Conservation (phyloP, 2,797 vertebrate species). For the Pipistrellus pygmaeus region DNA sequence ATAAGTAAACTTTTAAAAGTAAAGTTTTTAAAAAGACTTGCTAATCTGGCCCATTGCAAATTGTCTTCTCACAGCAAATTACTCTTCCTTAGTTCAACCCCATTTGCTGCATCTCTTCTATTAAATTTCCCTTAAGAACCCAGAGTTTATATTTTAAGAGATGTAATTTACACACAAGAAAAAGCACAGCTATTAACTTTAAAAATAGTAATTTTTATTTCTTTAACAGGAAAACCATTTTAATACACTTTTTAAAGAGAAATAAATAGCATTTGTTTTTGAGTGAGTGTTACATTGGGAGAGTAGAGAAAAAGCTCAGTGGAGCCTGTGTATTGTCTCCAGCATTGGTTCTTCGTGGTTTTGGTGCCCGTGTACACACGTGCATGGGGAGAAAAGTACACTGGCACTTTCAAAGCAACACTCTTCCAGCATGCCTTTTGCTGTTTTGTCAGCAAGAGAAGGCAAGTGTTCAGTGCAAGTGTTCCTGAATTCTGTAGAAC, state of each 20-base stretch:
- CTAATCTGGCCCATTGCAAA: not conserved
- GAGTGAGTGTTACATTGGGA: not conserved
- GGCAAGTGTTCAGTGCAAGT: not conserved
- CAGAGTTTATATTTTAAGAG: not conserved
- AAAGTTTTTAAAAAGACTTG: not conserved
- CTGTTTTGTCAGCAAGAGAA: not conserved
- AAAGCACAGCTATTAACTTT: not conserved
- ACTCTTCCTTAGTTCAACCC: not conserved
- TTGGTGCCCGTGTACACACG: not conserved
- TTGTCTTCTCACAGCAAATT: not conserved
- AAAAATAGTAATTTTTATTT: not conserved
- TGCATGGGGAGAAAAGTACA: not conserved
- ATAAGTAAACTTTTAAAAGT: not conserved
- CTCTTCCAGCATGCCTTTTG: not conserved
- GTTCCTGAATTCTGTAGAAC: constrained; percentile 1
- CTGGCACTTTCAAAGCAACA: not conserved
- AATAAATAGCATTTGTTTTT: not conserved
- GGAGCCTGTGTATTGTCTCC: accelerated
- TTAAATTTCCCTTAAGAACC: not conserved
- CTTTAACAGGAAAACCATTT: not conserved
- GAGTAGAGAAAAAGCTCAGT: not conserved
- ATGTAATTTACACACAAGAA: not conserved
- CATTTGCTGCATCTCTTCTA: not conserved
- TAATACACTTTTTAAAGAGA: too few relatives aligned
- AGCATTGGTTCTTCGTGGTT: not conserved